Percentiles rank a stretch among this genome's conserved stretches.
Conservation (phyloP, 1,140 invertebrate species). For the Plectus sambesii region DNA sequence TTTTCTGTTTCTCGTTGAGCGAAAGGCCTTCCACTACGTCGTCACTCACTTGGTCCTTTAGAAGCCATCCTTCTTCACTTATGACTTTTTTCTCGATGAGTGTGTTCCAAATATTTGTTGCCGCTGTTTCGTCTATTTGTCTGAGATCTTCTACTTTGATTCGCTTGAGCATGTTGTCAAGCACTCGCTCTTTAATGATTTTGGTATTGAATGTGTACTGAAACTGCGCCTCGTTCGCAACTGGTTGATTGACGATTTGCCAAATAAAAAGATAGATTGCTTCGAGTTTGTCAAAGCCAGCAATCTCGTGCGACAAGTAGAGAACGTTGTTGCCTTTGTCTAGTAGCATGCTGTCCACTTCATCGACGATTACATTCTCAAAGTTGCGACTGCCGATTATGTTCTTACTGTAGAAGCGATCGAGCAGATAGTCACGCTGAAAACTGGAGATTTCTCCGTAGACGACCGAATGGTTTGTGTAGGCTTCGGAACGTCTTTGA, state of each 20-base stretch:
- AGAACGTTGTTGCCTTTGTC: conserved; percentile 13
- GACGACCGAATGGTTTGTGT: neutral
- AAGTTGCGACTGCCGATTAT: neutral
- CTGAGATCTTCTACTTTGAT: too few relatives aligned
- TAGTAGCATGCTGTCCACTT: conserved; percentile 14
- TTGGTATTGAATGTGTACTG: too few relatives aligned
- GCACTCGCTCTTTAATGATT: too few relatives aligned
- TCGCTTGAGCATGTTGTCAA: too few relatives aligned
- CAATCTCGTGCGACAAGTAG: conserved; percentile 10
- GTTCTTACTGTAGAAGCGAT: conserved; percentile 7
- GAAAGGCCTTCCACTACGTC: too few relatives aligned
- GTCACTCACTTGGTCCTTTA: too few relatives aligned
- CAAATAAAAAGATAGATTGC: neutral
- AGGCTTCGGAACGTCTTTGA: neutral
- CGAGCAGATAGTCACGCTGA: conserved; percentile 10
- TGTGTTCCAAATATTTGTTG: too few relatives aligned
- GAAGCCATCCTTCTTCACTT: too few relatives aligned
- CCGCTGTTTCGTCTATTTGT: too few relatives aligned
- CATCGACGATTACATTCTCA: conserved; percentile 7
- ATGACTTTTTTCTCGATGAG: too few relatives aligned
- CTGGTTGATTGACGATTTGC: neutral
- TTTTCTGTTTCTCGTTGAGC: too few relatives aligned
- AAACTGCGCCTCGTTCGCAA: too few relatives aligned
- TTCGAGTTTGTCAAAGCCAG: conserved; percentile 1
- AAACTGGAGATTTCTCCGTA: conserved; percentile 9